Evolutionary conservation across 2,888 invertebrate species (phyloP).

Genomic region (Andrena trimmerana): DNA sequence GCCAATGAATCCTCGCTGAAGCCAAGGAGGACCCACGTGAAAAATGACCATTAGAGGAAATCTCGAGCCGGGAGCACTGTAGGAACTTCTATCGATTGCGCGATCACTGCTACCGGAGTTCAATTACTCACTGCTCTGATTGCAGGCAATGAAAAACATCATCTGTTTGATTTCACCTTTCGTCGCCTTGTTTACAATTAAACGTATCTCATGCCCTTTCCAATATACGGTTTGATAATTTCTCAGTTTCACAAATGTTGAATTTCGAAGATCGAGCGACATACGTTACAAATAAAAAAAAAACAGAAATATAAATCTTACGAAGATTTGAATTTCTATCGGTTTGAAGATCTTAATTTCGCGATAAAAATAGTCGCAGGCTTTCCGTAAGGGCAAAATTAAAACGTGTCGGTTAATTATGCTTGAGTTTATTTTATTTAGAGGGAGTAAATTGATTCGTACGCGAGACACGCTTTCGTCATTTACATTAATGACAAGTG

Average conservation of each 20-base stretch:
- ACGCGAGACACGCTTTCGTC: not conserved
- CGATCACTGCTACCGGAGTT: slow-evolving; percentile 34
- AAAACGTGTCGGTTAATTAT: too few relatives aligned
- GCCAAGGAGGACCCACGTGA: slow-evolving; percentile 30
- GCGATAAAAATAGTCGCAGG: too few relatives aligned
- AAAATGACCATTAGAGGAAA: slow-evolving; percentile 36
- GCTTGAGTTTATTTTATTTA: too few relatives aligned
- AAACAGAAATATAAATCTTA: too few relatives aligned
- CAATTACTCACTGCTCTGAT: slow-evolving; percentile 40
- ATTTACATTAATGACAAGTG: not conserved
- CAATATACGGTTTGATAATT: not conserved
- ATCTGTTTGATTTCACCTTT: slow-evolving; percentile 16
- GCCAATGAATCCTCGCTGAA: slow-evolving; percentile 33
- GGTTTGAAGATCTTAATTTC: too few relatives aligned
- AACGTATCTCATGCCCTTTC: not conserved
- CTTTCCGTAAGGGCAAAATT: too few relatives aligned
- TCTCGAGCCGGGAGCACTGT: slow-evolving; percentile 33
- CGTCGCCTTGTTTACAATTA: not conserved
- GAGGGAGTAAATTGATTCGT: not conserved
- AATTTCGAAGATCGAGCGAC: too few relatives aligned
- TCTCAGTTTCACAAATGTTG: too few relatives aligned
- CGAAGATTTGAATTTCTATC: too few relatives aligned
- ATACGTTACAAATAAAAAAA: too few relatives aligned
- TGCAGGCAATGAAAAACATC: slow-evolving; percentile 12
- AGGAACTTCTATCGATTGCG: slow-evolving; percentile 34